Percentiles rank a stretch among this genome's conserved stretches.
These are phyloP conservation scores for Xiphophorus hellerii DNA, from an alignment of 2,113 vertebrate genomes.

Conservation along the genomic window DNA sequence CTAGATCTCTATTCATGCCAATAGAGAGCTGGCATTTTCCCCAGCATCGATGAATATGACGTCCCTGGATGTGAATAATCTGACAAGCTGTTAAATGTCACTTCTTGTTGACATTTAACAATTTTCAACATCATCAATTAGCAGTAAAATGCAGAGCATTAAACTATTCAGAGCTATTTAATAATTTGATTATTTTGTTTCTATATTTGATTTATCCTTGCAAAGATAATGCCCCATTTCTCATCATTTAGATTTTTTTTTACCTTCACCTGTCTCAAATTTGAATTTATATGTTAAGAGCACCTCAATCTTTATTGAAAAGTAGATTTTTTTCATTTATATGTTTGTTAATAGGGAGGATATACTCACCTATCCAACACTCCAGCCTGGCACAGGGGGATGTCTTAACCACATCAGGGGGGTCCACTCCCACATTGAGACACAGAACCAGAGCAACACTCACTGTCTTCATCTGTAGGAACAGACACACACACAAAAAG, in stretches of 20 bases:
- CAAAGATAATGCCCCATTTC: not conserved
- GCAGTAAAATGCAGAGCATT: too few relatives aligned
- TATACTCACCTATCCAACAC: conserved; percentile 94
- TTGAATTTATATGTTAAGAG: not conserved
- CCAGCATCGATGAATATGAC: too few relatives aligned
- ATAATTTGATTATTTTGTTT: not conserved
- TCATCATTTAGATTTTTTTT: not conserved
- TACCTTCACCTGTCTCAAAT: not conserved
- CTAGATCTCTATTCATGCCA: too few relatives aligned
- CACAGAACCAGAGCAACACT: conserved; percentile 97
- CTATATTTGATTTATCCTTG: not conserved
- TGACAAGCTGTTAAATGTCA: too few relatives aligned
- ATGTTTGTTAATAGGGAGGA: not conserved
- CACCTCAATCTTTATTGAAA: too few relatives aligned
- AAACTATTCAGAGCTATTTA: too few relatives aligned
- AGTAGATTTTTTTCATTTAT: not conserved
- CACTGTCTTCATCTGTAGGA: conserved; percentile 96
- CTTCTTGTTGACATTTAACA: too few relatives aligned
- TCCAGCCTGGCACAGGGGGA: conserved; percentile 95
- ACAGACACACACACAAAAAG: not conserved
- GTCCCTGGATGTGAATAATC: too few relatives aligned
- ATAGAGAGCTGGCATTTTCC: too few relatives aligned
- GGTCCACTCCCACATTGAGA: conserved; percentile 97
- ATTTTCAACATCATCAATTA: too few relatives aligned
- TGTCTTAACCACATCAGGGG: conserved; percentile 98